Base-by-base conservation (phyloP, 2,797 vertebrate genomes). In the Notolabrus celidotus region DNA sequence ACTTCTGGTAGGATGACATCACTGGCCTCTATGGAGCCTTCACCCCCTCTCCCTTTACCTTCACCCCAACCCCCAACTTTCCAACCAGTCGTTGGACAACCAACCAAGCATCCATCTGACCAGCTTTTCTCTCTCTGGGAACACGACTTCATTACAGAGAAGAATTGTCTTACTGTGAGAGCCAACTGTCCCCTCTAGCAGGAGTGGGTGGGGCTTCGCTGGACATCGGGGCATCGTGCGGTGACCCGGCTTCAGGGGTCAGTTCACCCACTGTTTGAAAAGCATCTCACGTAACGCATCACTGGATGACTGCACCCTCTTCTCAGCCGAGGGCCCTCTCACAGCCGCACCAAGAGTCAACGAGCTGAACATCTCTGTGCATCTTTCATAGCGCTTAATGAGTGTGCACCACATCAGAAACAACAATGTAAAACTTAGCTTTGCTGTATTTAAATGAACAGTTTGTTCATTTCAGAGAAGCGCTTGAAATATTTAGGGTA, bases 131-230 rank as follows among this genome's bases (percentile, higher is more conserved):
- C 73, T 89, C 82, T 86, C 71, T 87, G 88, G 76, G 86, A 89
- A 88, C 82, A 91, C 83, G 64, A 89, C 88, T 93, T 93, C 92
- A 92, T 93, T 92, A 92, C 80, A 77, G 88, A 88, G 90, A 94
- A 87, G 92, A 91, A 93, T 90, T 93, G 91, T 91, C 75, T 94
- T 89, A 91, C 93, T 93, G 91, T 94, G 75, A 83, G 71, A 71
- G 65, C 76, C 74, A 81, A 82, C 86, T 82, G 83, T 77, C 87
- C 80, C 77, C 67, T 74, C 79, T 74, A 52, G 41, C 84, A 71
- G 85, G 71, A 82, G 69, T 82, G 76, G 79, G 84, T 36, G 83
- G 88, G 82, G 83, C 65, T 74, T 80, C 7, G 62, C 88, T 86
- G 88, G 92, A 93, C 90, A 91, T 74, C 7, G 76, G 85, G 82